Evolutionary conservation across 2,113 vertebrate species (phyloP), one percentile per base, ranked within the genome.

Genomic region (Coptodon rendalli): DNA sequence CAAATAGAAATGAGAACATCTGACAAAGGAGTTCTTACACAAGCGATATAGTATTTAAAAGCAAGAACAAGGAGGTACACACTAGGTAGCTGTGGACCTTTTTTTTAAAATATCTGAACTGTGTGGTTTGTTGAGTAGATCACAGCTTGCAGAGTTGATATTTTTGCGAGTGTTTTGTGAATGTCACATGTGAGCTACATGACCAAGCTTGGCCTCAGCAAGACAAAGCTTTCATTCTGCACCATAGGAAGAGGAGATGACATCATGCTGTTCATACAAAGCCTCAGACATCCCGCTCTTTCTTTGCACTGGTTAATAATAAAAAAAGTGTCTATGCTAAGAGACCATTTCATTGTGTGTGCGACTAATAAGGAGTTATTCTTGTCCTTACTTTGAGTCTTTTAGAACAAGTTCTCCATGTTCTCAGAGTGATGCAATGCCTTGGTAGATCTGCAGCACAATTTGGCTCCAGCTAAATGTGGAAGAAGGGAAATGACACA

Each of bases 151-250:
- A 89, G 88, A 80, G 53, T 53, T 81, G 80, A 86, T 92, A 80
- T 90, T 92, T 92, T 90, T 80, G 88, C 90, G 87, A 90, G 82
- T 86, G 81, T 92, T 92, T 84, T 89, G 84, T 91, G 88, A 91
- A 92, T 93, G 92, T 95, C 93, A 95, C 93, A 95, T 93, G 94
- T 91, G 88, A 89, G 78, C 91, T 87, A 52, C 80, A 88, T 93
- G 89, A 94, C 90, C 76, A 52, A 86, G 89, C 89, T 79, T 52
- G 54, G 90, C 91, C 93, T 91, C 87, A 2, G 80, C 79, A 87
- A 91, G 93, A 96, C 95, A 96, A 96, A 95, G 94, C 89, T 85
- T 89, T 93, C 94, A 95, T 96, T 95, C 94, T 96, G 88, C 93
- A 87, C 89, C 93, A 94, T 86, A 94, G 96, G 96, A 96, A 94